Conservation (phyloP, 2,888 invertebrate genomes). For the Cryptosula pallasiana region DNA sequence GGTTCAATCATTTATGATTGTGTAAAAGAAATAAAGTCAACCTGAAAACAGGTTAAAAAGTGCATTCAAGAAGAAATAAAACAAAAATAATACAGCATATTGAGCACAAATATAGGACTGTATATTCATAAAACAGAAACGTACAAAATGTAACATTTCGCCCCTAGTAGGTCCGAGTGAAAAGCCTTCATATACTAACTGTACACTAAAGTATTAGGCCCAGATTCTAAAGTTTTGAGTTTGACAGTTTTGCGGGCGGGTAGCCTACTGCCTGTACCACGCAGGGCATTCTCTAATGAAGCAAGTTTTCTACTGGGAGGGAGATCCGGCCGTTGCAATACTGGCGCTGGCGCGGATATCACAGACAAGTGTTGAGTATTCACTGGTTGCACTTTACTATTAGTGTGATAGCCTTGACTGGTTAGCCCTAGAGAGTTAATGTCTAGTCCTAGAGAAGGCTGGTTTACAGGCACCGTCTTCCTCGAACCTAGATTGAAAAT, state of each 20-base stretch:
- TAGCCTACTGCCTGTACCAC: constrained; percentile 15
- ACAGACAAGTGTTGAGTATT: constrained; percentile 37
- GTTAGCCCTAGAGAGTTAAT: constrained; percentile 6
- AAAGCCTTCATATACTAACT: constrained; percentile 4
- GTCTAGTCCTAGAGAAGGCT: constrained; percentile 14
- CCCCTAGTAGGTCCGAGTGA: background rate
- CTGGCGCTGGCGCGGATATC: constrained; percentile 50
- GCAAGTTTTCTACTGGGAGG: constrained; percentile 21
- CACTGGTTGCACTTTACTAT: constrained; percentile 22
- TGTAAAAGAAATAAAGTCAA: background rate
- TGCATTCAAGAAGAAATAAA: background rate
- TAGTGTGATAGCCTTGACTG: background rate
- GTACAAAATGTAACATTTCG: background rate
- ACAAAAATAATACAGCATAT: background rate
- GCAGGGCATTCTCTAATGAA: constrained; percentile 14
- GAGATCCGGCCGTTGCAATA: constrained; percentile 42
- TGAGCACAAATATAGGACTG: background rate
- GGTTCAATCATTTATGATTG: background rate
- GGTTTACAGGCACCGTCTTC: background rate
- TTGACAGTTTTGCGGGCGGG: constrained; percentile 20
- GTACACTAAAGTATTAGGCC: constrained; percentile 16
- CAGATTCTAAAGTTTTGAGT: constrained; percentile 15
- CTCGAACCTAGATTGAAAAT: background rate
- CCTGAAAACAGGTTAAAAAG: background rate
- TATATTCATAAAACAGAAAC: background rate